A percentile compares a stretch with the other conserved stretches of the same genome.
Conservation (phyloP, 2,888 invertebrate genomes). For the Leptogaster cylindrica region DNA sequence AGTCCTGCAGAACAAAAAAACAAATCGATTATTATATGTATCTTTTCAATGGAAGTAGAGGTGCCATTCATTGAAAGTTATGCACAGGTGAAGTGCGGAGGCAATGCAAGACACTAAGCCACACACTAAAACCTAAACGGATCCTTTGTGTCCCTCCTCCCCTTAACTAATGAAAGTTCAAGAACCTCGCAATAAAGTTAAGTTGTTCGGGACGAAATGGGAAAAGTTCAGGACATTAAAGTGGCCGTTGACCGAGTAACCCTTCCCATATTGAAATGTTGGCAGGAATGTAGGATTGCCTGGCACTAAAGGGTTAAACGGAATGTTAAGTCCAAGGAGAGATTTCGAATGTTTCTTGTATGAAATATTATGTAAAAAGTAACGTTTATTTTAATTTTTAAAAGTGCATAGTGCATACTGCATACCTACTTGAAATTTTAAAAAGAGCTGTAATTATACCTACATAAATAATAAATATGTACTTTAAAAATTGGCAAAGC, state of each 20-base stretch:
- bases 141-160: slow-evolving; percentile 3
- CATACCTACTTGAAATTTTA: too few species aligned
- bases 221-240: slow-evolving; percentile 43
- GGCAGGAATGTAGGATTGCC: neutral
- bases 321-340: slow-evolving; percentile 28
- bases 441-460: too few species aligned
- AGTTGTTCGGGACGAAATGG: slow-evolving; percentile 16
- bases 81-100: neutral
- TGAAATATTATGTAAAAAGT: too few species aligned
- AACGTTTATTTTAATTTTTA: too few species aligned
- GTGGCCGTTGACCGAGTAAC: slow-evolving; percentile 50
- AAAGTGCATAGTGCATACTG: too few species aligned
- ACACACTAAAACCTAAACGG: neutral
- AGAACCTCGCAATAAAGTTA: slow-evolving; percentile 2
- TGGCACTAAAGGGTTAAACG: neutral
- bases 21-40: neutral
- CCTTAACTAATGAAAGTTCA: slow-evolving; percentile 22
- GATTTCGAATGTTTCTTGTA: too few species aligned
- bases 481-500: too few species aligned
- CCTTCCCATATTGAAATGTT: slow-evolving; percentile 38
- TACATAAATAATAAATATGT: too few species aligned
- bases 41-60: neutral
- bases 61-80: slow-evolving; percentile 1
- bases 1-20: slow-evolving; percentile 55
- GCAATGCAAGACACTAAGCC: neutral